phyloP scores from a whole-genome alignment of 2,888 invertebrate species.

The Pollenia angustigena region DNA sequence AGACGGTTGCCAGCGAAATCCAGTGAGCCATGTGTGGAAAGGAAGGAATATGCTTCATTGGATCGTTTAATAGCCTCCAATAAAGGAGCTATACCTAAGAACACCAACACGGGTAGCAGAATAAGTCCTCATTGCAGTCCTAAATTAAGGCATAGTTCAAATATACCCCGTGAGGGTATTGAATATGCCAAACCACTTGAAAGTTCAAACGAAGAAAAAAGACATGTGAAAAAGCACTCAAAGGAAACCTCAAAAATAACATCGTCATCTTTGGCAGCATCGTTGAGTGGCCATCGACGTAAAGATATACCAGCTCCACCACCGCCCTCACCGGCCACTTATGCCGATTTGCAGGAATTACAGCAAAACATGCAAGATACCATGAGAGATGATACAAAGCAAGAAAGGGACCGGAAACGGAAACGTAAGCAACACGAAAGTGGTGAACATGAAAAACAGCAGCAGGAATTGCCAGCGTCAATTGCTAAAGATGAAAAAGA shows the following conservation, averaged over 20 bases:
- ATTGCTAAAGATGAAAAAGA: slow-evolving; percentile 41
- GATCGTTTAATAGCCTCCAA: slow-evolving; percentile 80
- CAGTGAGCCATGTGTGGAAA: slow-evolving; percentile 64
- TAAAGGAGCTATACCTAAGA: slow-evolving; percentile 83
- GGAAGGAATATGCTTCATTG: slow-evolving; percentile 80
- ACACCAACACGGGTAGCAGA: slow-evolving; percentile 20
- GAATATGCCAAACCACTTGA: neutral
- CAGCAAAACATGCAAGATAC: slow-evolving; percentile 79
- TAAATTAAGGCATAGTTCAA: slow-evolving; percentile 67
- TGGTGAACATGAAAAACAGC: slow-evolving; percentile 56
- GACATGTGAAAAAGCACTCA: slow-evolving; percentile 50
- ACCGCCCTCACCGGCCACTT: slow-evolving; percentile 80
- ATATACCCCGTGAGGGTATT: slow-evolving; percentile 52
- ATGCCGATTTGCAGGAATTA: slow-evolving; percentile 80
- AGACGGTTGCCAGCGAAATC: slow-evolving; percentile 65
- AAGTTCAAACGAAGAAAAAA: slow-evolving; percentile 48
- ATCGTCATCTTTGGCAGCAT: slow-evolving; percentile 50
- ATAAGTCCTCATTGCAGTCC: slow-evolving; percentile 74
- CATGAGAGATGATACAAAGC: slow-evolving; percentile 78
- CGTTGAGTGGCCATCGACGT: slow-evolving; percentile 67
- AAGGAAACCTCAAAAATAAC: slow-evolving; percentile 57
- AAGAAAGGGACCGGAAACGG: slow-evolving; percentile 74
- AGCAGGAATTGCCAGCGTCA: slow-evolving; percentile 55
- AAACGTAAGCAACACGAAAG: slow-evolving; percentile 61
- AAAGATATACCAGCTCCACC: slow-evolving; percentile 81